Base-by-base conservation (phyloP, 2,797 vertebrate genomes). In the Pangasius macronema region DNA sequence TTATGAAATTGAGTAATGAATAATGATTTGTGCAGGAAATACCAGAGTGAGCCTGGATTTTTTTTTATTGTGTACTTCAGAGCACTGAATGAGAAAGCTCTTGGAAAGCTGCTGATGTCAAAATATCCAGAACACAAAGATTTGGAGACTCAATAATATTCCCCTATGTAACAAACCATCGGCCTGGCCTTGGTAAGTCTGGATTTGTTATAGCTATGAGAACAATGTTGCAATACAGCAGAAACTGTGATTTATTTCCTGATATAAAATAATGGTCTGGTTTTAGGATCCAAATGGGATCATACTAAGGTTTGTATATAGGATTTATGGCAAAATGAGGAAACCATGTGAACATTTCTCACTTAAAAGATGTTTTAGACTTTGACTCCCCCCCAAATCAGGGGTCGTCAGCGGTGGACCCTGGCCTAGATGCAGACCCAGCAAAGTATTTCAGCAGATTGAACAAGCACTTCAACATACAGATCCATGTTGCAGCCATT, bases 401-500 rank as follows among this genome's bases (percentile, higher is more conserved):
- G n/a, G 76, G n/a, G 7, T 27, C 30, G 3, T 76, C 20, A 76
- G 14, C 53, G 46, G 27, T 18, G 46, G n/a, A 76, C 3, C 14
- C 27, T 18, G 49, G 9, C 3, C n/a, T 36, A 18, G 51, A 77
- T 77, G 6, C 13, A 53, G n/a, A 55, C 3, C 18, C 36, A 61
- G 57, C 24, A n/a, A 82, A 63, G 24, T 82, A n/a, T 63, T 82
- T 82, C 20, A 63, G 57, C 57, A 82, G 57, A 83, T 5, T 4
- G 53, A 22, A 16, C 14, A 83, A 83, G 20, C n/a, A 16, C 9
- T 68, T n/a, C n/a, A n/a, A n/a, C n/a, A n/a, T 68, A 68, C 30
- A 3, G 39, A 24, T 13, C 18, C 2, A 51, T 2, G 36, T 42
- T 75, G 72, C 24, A 3, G 72, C 24, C 22, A 75, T 16, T 75